Percentiles rank a stretch among this genome's conserved stretches.
phyloP scores from a whole-genome alignment of 1,140 invertebrate species.

The Drosophila hydei region DNA sequence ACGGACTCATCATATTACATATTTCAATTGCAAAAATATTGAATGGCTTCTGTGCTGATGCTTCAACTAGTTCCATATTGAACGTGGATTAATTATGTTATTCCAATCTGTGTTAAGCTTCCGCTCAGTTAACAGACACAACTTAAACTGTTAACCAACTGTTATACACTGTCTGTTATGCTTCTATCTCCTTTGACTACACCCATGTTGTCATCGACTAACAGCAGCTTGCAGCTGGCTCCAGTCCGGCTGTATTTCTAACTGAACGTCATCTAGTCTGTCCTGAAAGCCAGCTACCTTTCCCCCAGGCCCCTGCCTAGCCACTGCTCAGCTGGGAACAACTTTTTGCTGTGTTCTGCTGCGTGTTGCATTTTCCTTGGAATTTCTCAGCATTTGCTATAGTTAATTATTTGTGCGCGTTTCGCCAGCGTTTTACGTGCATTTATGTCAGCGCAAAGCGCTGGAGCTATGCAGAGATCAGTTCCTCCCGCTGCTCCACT shows the following conservation, averaged over 20 bases:
- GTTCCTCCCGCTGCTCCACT: slow-evolving; percentile 35
- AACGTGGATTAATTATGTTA: too few species aligned
- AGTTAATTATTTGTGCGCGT: slow-evolving; percentile 79
- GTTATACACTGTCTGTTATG: not conserved
- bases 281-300: slow-evolving; percentile 13
- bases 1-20: too few species aligned
- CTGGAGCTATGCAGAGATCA: not conserved
- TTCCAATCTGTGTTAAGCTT: too few species aligned
- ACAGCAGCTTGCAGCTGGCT: slow-evolving; percentile 48
- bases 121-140: too few species aligned
- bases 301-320: not conserved
- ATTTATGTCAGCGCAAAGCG: slow-evolving; percentile 33
- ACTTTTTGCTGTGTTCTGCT: slow-evolving; percentile 39
- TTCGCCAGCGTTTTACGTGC: slow-evolving; percentile 68
- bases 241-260: slow-evolving; percentile 72
- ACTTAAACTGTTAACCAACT: too few species aligned
- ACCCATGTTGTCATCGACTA: slow-evolving; percentile 19
- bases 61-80: too few species aligned
- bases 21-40: too few species aligned
- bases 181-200: slow-evolving; percentile 21
- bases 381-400: slow-evolving; percentile 79
- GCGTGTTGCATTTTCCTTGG: slow-evolving; percentile 64
- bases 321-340: slow-evolving; percentile 61
- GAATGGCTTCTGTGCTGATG: too few species aligned
- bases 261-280: slow-evolving; percentile 72